Evolutionary conservation across 2,113 vertebrate genomes (phyloP).

Genomic region (Ammodytes marinus): DNA sequence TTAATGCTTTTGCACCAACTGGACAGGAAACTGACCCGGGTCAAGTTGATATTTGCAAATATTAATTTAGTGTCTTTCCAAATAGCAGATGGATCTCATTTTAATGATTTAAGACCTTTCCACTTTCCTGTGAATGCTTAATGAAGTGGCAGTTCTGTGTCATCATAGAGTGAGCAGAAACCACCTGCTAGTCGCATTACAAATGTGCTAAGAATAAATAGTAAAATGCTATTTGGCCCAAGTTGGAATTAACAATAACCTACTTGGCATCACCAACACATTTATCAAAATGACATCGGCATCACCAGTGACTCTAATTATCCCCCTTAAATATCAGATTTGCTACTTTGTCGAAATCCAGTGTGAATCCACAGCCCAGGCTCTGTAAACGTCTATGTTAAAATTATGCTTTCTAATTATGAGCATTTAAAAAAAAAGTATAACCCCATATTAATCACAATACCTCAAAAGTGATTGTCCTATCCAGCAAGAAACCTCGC

Average conservation of each 20-base stretch:
- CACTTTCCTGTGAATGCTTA: slow-evolving; percentile 14
- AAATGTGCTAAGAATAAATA: slow-evolving; percentile 48
- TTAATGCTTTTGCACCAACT: neutral
- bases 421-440: too few species aligned
- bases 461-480: slow-evolving; percentile 21
- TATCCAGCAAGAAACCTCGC: slow-evolving; percentile 26
- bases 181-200: slow-evolving; percentile 34
- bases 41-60: slow-evolving; percentile 12
- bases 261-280: slow-evolving; percentile 56
- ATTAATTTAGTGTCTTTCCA: slow-evolving; percentile 5
- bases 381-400: too few species aligned
- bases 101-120: neutral
- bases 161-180: neutral
- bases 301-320: slow-evolving; percentile 37
- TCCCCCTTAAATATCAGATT: slow-evolving; percentile 51
- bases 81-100: neutral
- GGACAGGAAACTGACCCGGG: slow-evolving; percentile 15
- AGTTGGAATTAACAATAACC: slow-evolving; percentile 54
- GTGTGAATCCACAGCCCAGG: slow-evolving; percentile 6
- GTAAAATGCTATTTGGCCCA: slow-evolving; percentile 44
- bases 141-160: slow-evolving; percentile 16
- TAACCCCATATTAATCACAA: neutral
- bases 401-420: too few species aligned
- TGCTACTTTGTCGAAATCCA: slow-evolving; percentile 48
- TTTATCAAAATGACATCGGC: slow-evolving; percentile 48